phyloP scores from a whole-genome alignment of 1,140 invertebrate species.

The Cheumatopsyche charites region DNA sequence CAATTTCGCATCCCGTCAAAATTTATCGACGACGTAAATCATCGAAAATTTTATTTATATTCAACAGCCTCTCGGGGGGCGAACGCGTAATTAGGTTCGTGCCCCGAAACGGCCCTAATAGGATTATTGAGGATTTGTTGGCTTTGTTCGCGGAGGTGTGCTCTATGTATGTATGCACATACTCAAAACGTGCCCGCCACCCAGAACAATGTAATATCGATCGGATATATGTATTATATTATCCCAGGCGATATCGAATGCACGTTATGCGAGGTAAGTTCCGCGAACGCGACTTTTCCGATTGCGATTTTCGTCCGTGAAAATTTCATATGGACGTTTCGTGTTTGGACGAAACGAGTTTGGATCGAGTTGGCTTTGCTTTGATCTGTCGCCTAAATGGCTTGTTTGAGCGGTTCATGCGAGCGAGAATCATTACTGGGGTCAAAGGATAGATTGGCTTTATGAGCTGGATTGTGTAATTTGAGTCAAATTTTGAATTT shows the following conservation, averaged over 20 bases:
- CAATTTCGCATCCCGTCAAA: conserved; percentile 5
- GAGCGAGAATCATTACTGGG: too few species aligned
- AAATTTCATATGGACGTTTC: too few species aligned
- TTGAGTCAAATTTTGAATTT: too few species aligned
- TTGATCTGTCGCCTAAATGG: too few species aligned
- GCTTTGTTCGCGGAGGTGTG: not conserved
- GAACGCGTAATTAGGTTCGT: conserved; percentile 15
- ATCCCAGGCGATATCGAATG: conserved; percentile 10
- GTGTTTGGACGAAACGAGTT: too few species aligned
- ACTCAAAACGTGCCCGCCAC: not conserved
- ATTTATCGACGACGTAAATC: conserved; percentile 15
- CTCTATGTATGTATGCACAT: not conserved
- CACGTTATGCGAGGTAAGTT: conserved; percentile 22
- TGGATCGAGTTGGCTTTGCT: too few species aligned
- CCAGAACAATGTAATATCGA: conserved; percentile 3
- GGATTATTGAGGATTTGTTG: conserved; percentile 26
- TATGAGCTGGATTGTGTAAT: too few species aligned
- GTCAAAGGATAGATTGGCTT: too few species aligned
- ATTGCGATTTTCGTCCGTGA: not conserved
- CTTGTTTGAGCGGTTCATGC: too few species aligned
- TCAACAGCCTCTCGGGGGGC: not conserved
- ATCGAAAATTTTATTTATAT: conserved; percentile 27
- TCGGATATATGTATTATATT: too few species aligned
- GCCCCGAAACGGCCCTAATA: conserved; percentile 18
- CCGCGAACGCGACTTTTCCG: not conserved